Percentiles rank a stretch among this genome's conserved stretches.
Evolutionary conservation across 2,113 vertebrate genomes (phyloP).

Genomic region (Puntigrus tetrazona): DNA sequence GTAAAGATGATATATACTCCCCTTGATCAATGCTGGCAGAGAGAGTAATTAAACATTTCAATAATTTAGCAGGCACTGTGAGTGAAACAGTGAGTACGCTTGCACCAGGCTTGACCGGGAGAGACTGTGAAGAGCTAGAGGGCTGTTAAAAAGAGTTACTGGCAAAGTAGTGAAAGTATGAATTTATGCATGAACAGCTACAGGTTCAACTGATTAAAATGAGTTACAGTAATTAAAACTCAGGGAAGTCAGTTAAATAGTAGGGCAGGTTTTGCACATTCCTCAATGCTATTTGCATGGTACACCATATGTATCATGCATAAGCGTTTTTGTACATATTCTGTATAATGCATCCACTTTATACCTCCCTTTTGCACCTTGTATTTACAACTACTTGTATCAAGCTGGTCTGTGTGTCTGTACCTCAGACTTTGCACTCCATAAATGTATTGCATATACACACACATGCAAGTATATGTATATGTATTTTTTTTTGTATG

Average conservation of each 20-base stretch:
- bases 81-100: constrained; percentile 58
- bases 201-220: constrained; percentile 11
- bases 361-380: too few species aligned
- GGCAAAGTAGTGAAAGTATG: constrained; percentile 19
- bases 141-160: constrained; percentile 45
- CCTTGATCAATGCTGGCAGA: constrained; percentile 71
- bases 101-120: constrained; percentile 54
- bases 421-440: too few species aligned
- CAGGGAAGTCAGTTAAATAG: neutral
- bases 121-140: constrained; percentile 16
- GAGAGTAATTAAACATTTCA: constrained; percentile 72
- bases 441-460: too few species aligned
- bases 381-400: too few species aligned
- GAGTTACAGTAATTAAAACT: neutral
- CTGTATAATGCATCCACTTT: too few species aligned
- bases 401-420: too few species aligned
- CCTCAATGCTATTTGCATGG: too few species aligned
- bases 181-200: neutral
- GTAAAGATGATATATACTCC: constrained; percentile 67
- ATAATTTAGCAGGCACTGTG: constrained; percentile 72
- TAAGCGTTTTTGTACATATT: too few species aligned
- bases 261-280: too few species aligned
- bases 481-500: too few species aligned
- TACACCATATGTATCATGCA: too few species aligned
- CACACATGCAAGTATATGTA: too few species aligned